A percentile compares a stretch with the other conserved stretches of the same genome.
phyloP scores from a whole-genome alignment of 64 coral and sea anemone genomes.

The Hydrozoanthus tunicans region DNA sequence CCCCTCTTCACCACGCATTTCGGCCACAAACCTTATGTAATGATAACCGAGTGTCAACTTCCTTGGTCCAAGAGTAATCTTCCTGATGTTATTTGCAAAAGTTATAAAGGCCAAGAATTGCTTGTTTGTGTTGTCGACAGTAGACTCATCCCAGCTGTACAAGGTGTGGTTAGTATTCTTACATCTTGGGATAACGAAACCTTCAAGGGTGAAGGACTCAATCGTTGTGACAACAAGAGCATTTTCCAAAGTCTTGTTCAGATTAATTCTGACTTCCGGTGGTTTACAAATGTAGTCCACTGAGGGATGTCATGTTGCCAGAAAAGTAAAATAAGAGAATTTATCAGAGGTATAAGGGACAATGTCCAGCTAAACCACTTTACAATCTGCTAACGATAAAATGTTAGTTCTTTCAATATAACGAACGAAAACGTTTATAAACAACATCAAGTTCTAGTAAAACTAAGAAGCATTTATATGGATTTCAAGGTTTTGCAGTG shows the following conservation, averaged over 20 bases:
- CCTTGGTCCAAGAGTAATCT: slow-evolving; percentile 51
- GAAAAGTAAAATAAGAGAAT: neutral
- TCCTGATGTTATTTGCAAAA: slow-evolving; percentile 28
- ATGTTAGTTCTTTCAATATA: too few relatives aligned
- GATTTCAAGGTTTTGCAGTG: too few relatives aligned
- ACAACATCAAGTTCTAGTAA: too few relatives aligned
- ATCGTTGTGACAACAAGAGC: slow-evolving; percentile 60
- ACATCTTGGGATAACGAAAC: slow-evolving; percentile 33
- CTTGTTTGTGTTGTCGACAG: slow-evolving; percentile 52
- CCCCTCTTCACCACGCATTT: slow-evolving; percentile 83
- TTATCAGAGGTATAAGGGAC: too few relatives aligned
- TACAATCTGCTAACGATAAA: too few relatives aligned
- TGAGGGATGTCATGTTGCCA: neutral
- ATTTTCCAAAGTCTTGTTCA: slow-evolving; percentile 51
- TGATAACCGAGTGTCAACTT: slow-evolving; percentile 56
- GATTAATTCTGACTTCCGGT: slow-evolving; percentile 57
- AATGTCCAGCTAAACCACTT: too few relatives aligned
- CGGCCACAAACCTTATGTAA: slow-evolving; percentile 70
- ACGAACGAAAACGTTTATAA: too few relatives aligned
- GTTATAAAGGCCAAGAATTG: slow-evolving; percentile 41
- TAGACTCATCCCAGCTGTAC: slow-evolving; percentile 57
- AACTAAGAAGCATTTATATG: too few relatives aligned
- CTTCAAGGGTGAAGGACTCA: slow-evolving; percentile 32
- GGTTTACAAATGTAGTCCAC: slow-evolving; percentile 73
- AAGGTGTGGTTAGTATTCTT: slow-evolving; percentile 52